Base-by-base conservation (phyloP, 2,888 invertebrate species). In the Girardia tigrina region DNA sequence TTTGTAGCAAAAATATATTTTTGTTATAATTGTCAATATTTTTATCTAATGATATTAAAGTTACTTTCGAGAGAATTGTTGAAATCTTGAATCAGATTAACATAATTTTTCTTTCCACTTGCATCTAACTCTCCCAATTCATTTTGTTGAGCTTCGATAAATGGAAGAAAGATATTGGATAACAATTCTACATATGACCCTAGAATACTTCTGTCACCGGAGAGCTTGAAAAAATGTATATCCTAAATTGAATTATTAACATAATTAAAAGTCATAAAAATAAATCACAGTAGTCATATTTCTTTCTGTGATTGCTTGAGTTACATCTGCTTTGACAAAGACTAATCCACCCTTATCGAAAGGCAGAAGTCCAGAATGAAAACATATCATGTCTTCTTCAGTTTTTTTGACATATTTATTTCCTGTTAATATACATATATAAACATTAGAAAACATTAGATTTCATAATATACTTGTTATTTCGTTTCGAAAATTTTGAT, bases 11-110 rank as follows among this genome's bases (percentile, higher is more conserved):
- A 36, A 36, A 12, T 36, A 36, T 36, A 36, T 36, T 36, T 36
- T 16, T 36, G 16, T 36, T 36, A 36, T 36, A 12, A 36, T 36
- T 36, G 16, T 36, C 16, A 12, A 12, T 36, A 36, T 36, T 36
- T 12, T 36, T 36, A 36, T 36, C n/a, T 36, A 36, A 12, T 36
- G 16, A 12, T 36, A 36, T 36, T 36, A 36, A 36, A 16, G 6
- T 56, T n/a, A 56, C 56, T 56, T 56, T 56, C 56, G 23, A 56
- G 56, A n/a, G 56, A 56, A 23, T 56, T 56, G 23, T 56, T 56
- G 56, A 56, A 56, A n/a, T 56, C 56, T 16, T 56, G 56, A 12
- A 56, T 56, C 6, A 56, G 23, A 56, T 56, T 56, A n/a, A 56
- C 56, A 56, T 56, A 56, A 56, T 56, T 56, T 56, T 56, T 56